Percentiles rank a stretch among this genome's conserved stretches.
Evolutionary conservation across 2,888 invertebrate species (phyloP).

Genomic region (Ormyrus labotus): DNA sequence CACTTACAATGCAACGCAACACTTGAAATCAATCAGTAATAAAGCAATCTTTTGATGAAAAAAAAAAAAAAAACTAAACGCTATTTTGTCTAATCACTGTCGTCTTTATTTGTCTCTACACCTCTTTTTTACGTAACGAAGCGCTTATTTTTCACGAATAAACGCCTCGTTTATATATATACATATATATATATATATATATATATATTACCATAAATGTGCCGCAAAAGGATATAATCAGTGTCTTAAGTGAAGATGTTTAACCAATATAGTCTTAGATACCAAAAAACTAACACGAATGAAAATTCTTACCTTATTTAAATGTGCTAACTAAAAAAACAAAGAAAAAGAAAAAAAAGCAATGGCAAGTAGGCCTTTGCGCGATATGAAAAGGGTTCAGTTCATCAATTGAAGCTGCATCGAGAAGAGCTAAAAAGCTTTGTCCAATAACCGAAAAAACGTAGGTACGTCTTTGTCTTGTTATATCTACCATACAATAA

Average conservation of each 20-base stretch:
- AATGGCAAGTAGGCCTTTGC: slow-evolving; percentile 14
- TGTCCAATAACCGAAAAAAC: slow-evolving; percentile 61
- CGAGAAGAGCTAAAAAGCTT: slow-evolving; percentile 70
- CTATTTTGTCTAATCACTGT: slow-evolving; percentile 22
- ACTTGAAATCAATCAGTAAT: slow-evolving; percentile 46
- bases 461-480: slow-evolving; percentile 72
- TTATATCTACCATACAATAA: slow-evolving; percentile 63
- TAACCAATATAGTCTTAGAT: background rate
- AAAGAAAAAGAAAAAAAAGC: slow-evolving; percentile 28
- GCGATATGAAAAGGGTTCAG: slow-evolving; percentile 74
- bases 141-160: slow-evolving; percentile 1
- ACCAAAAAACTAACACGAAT: too few relatives aligned
- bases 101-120: slow-evolving; percentile 41
- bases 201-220: background rate
- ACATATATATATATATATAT: background rate
- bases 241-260: background rate
- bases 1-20: background rate
- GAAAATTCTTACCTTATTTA: background rate
- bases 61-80: slow-evolving; percentile 28
- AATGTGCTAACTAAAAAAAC: slow-evolving; percentile 39
- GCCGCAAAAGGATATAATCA: background rate
- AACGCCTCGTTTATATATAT: background rate
- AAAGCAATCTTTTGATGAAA: slow-evolving; percentile 51
- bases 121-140: background rate
- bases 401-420: slow-evolving; percentile 75